These are phyloP conservation scores for Parascotia fuliginaria DNA, from an alignment of 2,888 invertebrate species.

Conservation along the genomic window DNA sequence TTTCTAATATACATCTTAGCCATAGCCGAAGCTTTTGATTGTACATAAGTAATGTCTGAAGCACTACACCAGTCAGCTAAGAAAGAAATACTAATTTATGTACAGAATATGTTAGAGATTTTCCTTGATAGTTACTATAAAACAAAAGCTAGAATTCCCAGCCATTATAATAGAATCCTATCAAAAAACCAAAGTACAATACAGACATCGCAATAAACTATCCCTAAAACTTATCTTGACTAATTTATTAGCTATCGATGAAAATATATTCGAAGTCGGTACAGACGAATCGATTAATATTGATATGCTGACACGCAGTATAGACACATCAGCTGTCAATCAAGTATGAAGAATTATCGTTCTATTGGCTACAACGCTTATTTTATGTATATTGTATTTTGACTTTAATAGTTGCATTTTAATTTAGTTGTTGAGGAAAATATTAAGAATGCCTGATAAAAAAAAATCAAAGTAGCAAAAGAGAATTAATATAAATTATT, in stretches of 20 bases:
- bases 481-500: too few relatives aligned
- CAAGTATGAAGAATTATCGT: slow-evolving; percentile 60
- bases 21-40: too few relatives aligned
- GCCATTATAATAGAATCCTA: neutral
- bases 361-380: slow-evolving; percentile 26
- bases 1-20: too few relatives aligned
- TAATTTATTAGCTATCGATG: slow-evolving; percentile 41
- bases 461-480: too few relatives aligned
- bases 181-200: slow-evolving; percentile 20
- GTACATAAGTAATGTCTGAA: too few relatives aligned
- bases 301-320: slow-evolving; percentile 50
- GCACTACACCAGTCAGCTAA: too few relatives aligned
- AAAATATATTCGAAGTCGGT: slow-evolving; percentile 34
- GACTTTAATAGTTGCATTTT: too few relatives aligned
- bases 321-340: slow-evolving; percentile 72
- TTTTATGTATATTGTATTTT: slow-evolving; percentile 27
- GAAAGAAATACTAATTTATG: too few relatives aligned
- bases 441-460: too few relatives aligned
- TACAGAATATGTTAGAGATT: too few relatives aligned
- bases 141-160: neutral
- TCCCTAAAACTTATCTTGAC: slow-evolving; percentile 24
- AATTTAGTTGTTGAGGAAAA: too few relatives aligned
- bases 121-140: neutral
- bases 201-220: slow-evolving; percentile 31
- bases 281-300: slow-evolving; percentile 50